phyloP scores from a whole-genome alignment of 1,140 invertebrate genomes.

The Orius insidiosus region DNA sequence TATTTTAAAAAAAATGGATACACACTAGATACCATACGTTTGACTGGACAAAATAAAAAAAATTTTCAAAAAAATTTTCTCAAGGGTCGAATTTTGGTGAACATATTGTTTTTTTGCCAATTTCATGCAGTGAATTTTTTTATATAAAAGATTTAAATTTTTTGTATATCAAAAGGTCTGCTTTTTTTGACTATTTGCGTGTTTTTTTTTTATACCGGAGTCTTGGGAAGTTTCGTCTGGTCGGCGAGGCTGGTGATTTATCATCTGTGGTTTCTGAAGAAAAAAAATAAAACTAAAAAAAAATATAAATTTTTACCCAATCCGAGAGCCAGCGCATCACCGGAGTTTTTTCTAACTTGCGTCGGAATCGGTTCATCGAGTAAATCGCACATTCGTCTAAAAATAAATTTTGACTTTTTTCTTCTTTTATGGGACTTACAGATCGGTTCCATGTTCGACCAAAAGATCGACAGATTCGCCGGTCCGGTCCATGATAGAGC shows the following conservation, averaged over 20 bases:
- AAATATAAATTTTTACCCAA: slow-evolving; percentile 26
- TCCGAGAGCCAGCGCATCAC: slow-evolving; percentile 27
- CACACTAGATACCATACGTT: neutral
- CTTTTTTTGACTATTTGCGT: neutral
- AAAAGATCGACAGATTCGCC: slow-evolving; percentile 67
- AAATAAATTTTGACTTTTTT: slow-evolving; percentile 4
- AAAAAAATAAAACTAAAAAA: neutral
- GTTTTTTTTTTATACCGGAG: slow-evolving; percentile 55
- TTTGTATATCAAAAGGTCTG: neutral
- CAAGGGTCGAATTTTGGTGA: neutral
- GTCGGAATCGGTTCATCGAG: slow-evolving; percentile 35
- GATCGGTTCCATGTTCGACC: slow-evolving; percentile 57
- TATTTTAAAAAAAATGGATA: neutral
- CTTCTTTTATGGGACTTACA: slow-evolving; percentile 28
- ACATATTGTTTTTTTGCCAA: neutral
- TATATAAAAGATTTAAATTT: neutral
- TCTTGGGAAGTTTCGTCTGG: slow-evolving; percentile 83
- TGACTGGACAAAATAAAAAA: neutral
- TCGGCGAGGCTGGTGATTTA: slow-evolving; percentile 68
- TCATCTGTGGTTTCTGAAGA: slow-evolving; percentile 27
- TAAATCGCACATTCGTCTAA: slow-evolving; percentile 39
- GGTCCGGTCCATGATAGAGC: slow-evolving; percentile 62
- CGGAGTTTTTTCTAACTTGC: slow-evolving; percentile 25
- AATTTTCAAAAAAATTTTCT: neutral
- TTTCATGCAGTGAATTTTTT: neutral